Evolutionary conservation across 2,113 vertebrate genomes (phyloP).

Genomic region (Sturnus vulgaris): DNA sequence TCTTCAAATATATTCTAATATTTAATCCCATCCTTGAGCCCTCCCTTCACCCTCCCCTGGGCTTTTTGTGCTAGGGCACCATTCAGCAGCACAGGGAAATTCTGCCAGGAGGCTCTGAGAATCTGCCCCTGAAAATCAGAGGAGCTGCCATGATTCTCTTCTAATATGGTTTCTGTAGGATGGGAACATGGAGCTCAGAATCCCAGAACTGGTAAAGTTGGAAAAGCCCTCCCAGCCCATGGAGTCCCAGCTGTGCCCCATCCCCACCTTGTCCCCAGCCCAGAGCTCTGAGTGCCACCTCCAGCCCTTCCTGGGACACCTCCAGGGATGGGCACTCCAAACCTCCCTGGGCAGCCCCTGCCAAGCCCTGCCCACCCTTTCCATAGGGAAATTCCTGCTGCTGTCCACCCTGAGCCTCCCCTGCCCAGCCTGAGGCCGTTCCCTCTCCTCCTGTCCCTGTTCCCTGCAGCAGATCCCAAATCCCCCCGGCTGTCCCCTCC

Average conservation of each 20-base stretch:
- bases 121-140: neutral
- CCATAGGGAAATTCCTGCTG: neutral
- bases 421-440: neutral
- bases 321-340: neutral
- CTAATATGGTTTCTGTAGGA: neutral
- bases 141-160: neutral
- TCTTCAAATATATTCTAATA: neutral
- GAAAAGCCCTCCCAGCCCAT: accelerated
- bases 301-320: neutral
- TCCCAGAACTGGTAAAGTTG: accelerated
- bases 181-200: neutral
- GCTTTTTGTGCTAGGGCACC: neutral
- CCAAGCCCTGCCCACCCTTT: neutral
- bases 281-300: neutral
- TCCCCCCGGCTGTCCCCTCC: neutral
- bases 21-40: neutral
- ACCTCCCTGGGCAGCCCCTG: neutral
- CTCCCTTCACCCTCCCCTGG: accelerated
- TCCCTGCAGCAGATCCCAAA: neutral
- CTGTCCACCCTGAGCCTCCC: neutral
- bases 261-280: too few species aligned
- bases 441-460: neutral
- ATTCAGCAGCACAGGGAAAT: neutral
- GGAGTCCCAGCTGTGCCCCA: too few species aligned
- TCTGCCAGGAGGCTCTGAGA: neutral